These are phyloP conservation scores for Urechis unicinctus DNA, from an alignment of 2,888 invertebrate species.

Conservation along the genomic window DNA sequence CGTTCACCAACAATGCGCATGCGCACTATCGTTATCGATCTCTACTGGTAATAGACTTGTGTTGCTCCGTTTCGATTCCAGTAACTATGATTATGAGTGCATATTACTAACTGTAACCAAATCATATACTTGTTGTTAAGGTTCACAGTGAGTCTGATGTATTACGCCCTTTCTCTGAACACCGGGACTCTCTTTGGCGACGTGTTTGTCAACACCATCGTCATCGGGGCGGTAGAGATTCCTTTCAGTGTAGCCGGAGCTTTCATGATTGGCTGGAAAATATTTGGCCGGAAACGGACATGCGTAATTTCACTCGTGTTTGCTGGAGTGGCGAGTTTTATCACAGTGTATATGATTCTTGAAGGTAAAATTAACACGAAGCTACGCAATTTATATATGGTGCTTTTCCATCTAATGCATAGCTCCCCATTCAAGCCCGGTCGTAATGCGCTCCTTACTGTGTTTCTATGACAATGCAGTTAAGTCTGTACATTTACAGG, in stretches of 20 bases:
- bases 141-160: conserved; percentile 20
- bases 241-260: conserved; percentile 17
- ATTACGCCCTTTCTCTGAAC: conserved; percentile 20
- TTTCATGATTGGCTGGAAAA: conserved; percentile 3
- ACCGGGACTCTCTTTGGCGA: conserved; percentile 14
- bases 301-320: conserved; percentile 8
- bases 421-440: no score
- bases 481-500: no score
- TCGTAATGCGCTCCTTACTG: no score
- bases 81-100: no score
- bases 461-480: no score
- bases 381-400: no score
- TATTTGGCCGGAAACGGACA: conserved; percentile 8
- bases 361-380: conserved; percentile 7
- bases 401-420: no score
- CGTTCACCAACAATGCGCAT: conserved; percentile 4
- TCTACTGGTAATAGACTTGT: conserved; percentile 5
- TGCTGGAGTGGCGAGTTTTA: conserved; percentile 8
- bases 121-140: conserved; percentile 11
- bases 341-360: conserved; percentile 12
- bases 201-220: conserved; percentile 20
- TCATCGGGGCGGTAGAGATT: conserved; percentile 19
- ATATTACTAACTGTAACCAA: no score
- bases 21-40: conserved; percentile 5
- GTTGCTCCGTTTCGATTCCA: background rate